Evolutionary conservation across 2,113 vertebrate species (phyloP).

Genomic region (Asarcornis scutulata): DNA sequence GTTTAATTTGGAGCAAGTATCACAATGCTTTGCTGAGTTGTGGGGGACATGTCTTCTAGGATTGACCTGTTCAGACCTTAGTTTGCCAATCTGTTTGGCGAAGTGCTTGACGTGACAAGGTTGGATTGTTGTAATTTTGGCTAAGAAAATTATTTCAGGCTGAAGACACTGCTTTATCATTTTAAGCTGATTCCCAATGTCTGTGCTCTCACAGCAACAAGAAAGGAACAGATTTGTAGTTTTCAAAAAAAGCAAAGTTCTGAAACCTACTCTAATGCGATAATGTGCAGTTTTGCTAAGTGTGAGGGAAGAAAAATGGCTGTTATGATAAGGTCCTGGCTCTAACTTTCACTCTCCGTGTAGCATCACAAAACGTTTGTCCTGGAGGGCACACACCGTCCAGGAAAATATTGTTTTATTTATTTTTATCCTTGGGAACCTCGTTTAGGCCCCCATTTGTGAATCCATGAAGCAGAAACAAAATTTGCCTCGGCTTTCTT

Average conservation of each 20-base stretch:
- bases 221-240: not conserved
- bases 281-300: not conserved
- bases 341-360: not conserved
- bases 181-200: not conserved
- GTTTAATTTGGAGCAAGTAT: not conserved
- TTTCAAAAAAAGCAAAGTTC: not conserved
- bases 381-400: constrained; percentile 6
- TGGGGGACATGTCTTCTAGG: rapidly evolving
- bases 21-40: not conserved
- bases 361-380: not conserved
- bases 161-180: not conserved
- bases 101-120: not conserved
- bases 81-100: not conserved
- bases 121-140: not conserved
- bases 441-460: not conserved
- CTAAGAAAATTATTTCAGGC: not conserved
- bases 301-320: not conserved
- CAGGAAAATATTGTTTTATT: not conserved
- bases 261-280: not conserved
- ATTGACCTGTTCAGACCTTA: not conserved
- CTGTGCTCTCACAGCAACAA: not conserved
- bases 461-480: not conserved
- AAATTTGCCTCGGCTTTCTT: not conserved
- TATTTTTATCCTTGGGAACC: not conserved
- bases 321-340: not conserved